Evolutionary conservation across 2,113 vertebrate species (phyloP), one percentile per base, ranked within the genome.

Genomic region (Plecotus auritus): DNA sequence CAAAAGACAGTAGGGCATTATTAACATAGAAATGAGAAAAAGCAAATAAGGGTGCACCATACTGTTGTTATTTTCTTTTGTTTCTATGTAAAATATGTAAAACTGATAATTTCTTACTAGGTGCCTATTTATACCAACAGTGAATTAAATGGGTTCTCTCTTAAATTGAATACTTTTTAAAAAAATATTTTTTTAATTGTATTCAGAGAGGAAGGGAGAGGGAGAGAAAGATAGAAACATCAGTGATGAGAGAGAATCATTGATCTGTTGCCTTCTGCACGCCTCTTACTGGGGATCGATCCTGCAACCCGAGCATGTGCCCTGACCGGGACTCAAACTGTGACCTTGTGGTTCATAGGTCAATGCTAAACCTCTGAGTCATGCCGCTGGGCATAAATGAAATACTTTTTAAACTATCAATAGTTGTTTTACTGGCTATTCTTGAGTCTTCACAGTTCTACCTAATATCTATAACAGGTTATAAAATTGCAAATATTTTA

Each of bases 111-210:
- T 91, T 81, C 42, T 45, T 86, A 51, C 3, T 47, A 84, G 69
- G 49, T 70, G 18, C 18, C 9, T 77, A n/a, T 73, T 93, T 83
- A 93, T 86, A 80, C 13, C 20, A 88, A 22, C 30, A 42, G 18
- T 91, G 17, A 91, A 81, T 86, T 90, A 90, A 87, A 45, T 70
- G 47, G 35, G 7, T 77, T 72, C 54, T 93, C 45, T 67, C 77
- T 56, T 88, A 91, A 93, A 84, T 94, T 26, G 83, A 90, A 84
- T 94, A 94, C 30, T 86, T 83, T 95, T 70, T 23, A 3, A 59
- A 59, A 59, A 22, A 22, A 22, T 5, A 22, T 26, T 26, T 26
- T 59, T 59, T 26, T 59, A 10, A 59, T 26, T 28, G 23, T 28
- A 59, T 59, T 59, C 23, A 11, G 56, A 59, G 56, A 59, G 56